Conservation (phyloP, 2,113 vertebrate genomes). For the Pavo muticus region DNA sequence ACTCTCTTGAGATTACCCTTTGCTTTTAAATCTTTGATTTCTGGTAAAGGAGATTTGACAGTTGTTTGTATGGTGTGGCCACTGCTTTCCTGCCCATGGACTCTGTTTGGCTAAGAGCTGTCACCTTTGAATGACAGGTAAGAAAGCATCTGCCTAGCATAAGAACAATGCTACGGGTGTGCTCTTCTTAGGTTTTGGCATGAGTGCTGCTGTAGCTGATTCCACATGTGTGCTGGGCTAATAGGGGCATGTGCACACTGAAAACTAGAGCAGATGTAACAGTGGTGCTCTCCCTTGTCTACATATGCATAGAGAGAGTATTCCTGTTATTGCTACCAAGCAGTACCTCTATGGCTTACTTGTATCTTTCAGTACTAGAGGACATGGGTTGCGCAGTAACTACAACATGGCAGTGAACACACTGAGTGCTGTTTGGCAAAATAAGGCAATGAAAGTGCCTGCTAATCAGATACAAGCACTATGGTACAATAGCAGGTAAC, state of each 20-base stretch:
- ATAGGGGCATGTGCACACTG: accelerated
- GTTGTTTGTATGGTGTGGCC: background rate
- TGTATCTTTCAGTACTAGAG: background rate
- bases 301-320: accelerated
- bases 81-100: background rate
- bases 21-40: background rate
- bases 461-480: no score
- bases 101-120: background rate
- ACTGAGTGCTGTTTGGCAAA: background rate
- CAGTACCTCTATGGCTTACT: accelerated
- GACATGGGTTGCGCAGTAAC: accelerated
- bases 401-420: background rate
- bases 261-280: background rate
- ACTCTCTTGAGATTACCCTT: background rate
- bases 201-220: background rate
- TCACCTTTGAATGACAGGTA: background rate
- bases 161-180: accelerated
- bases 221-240: accelerated
- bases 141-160: background rate
- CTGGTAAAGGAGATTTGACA: background rate
- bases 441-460: no score
- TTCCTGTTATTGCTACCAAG: background rate
- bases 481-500: no score
- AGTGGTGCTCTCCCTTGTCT: background rate
- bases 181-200: background rate